A percentile compares a stretch with the other conserved stretches of the same genome.
Conservation (phyloP, 2,113 vertebrate species). For the rat (Rattus norvegicus) region GRCr8 NC_086039.1:61411001-61411500, state of each 20-base stretch:
- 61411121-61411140: constrained; percentile 49
- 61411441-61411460: background rate
- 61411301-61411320: constrained; percentile 37
- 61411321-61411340: background rate
- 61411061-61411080: constrained; percentile 18
- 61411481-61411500: background rate
- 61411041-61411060: constrained; percentile 43
- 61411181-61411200: constrained; percentile 44
- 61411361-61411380: too few relatives aligned
- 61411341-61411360: background rate
- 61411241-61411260: constrained; percentile 54
- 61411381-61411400: background rate
- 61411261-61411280: constrained; percentile 9
- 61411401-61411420: background rate
- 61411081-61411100: constrained; percentile 30
- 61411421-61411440: background rate
- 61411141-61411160: constrained; percentile 66
- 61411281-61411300: constrained; percentile 26
- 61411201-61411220: background rate
- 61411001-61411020: constrained; percentile 47
- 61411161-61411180: constrained; percentile 70
- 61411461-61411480: background rate
- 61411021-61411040: background rate
- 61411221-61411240: constrained; percentile 69
- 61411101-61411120: constrained; percentile 71